These are phyloP conservation scores for Cyanoderma ruficeps DNA, from an alignment of 2,113 vertebrate species.

Conservation along the genomic window DNA sequence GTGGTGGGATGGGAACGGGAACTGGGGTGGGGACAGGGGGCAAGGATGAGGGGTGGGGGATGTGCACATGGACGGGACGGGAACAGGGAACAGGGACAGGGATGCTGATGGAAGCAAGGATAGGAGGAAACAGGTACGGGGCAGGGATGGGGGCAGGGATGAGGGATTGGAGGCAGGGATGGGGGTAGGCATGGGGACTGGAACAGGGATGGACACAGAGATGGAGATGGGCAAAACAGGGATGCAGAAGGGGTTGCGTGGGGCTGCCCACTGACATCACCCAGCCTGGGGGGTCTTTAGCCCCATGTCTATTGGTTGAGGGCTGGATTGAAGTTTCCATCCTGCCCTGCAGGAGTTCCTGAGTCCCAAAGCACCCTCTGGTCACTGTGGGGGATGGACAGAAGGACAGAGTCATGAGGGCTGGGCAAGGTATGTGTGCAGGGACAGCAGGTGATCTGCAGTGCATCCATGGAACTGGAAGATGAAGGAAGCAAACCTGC, in stretches of 20 bases:
- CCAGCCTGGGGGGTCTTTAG: background rate
- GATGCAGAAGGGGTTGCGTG: accelerated
- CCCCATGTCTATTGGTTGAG: background rate
- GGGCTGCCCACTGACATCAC: background rate
- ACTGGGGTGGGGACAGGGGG: accelerated
- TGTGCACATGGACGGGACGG: too few relatives aligned
- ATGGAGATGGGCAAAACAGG: background rate
- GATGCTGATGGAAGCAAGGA: too few relatives aligned
- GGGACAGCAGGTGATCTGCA: background rate
- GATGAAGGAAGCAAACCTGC: background rate
- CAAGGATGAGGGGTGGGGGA: too few relatives aligned
- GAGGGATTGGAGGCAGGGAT: too few relatives aligned
- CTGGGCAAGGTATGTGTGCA: accelerated
- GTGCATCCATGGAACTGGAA: background rate
- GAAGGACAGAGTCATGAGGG: accelerated
- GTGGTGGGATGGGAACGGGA: background rate
- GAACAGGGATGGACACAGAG: background rate
- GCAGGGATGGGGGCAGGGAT: too few relatives aligned
- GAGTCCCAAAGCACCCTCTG: background rate
- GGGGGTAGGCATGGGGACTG: background rate
- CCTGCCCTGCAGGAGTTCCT: background rate
- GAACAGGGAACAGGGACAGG: too few relatives aligned
- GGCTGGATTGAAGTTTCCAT: background rate
- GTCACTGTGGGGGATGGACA: too few relatives aligned
- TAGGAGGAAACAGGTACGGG: too few relatives aligned